Evolutionary conservation across 2,797 vertebrate species (phyloP), one percentile per base, ranked within the genome.

Genomic region (Geotrypetes seraphini): DNA sequence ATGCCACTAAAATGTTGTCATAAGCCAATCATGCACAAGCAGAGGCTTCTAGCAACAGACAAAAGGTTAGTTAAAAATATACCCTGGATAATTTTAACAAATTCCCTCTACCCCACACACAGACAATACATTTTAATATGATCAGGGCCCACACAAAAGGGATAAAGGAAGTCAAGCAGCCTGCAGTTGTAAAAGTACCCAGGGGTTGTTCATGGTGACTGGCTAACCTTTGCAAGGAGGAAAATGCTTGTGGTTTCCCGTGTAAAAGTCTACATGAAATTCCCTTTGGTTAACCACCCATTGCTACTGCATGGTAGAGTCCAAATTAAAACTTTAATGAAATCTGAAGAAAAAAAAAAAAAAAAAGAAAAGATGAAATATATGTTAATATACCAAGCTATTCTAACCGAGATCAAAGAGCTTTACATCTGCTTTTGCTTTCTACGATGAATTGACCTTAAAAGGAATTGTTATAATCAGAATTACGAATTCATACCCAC

Each of bases 211-310:
- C 57, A 61, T 61, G 49, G 37, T 47, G 60, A 50, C 47, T 41
- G 25, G 51, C 52, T 18, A 59, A 59, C 39, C 42, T 54, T 39
- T 36, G 64, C 50, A 44, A 56, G 53, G 39, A 36, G 28, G 33
- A 16, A 43, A 14, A 24, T 0, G 20, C 29, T 2, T 57, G 54
- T 47, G 47, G 51, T 50, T 61, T 61, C 50, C 42, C 28, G 37
- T 27, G 31, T 43, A 42, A 1, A 5, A 29, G 47, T 34, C 28
- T 34, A 54, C 59, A 37, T 50, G 44, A 61, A 67, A 64, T 57
- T 61, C 60, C 63, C 47, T 59, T 14, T 29, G 54, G 51, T 59
- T 61, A 67, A 54, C 51, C 47, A 52, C 34, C 10, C 47, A 50
- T 12, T 33, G 23, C n/a, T n/a, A 1, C 2, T 50, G 39, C 19